phyloP scores from a whole-genome alignment of 2,113 vertebrate genomes.

The Cairina moschata region DNA sequence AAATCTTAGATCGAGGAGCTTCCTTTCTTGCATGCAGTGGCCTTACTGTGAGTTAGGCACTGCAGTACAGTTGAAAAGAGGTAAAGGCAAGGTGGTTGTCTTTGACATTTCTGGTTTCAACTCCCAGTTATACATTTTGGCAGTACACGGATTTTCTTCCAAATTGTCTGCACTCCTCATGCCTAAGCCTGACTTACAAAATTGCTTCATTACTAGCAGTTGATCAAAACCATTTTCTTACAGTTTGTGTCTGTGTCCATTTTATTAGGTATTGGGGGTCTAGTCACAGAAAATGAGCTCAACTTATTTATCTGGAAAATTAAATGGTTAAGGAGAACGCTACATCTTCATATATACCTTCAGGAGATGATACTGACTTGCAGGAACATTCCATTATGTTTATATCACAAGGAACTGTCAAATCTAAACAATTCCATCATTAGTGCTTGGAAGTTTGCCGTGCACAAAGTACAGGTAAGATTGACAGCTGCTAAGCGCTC shows the following conservation, averaged over 20 bases:
- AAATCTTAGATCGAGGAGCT: neutral
- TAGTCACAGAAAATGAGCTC: neutral
- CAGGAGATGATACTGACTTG: neutral
- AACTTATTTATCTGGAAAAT: neutral
- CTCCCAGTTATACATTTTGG: neutral
- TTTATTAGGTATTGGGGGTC: neutral
- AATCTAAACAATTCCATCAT: neutral
- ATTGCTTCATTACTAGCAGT: neutral
- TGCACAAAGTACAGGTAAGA: neutral
- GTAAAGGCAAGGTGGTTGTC: neutral
- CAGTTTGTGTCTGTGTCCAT: neutral
- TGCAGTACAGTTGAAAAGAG: neutral
- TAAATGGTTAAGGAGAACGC: neutral
- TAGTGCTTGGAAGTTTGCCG: neutral
- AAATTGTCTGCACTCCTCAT: accelerated
- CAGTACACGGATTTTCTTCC: neutral
- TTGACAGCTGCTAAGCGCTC: neutral
- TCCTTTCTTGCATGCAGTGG: neutral
- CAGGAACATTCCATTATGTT: neutral
- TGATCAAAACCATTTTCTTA: neutral
- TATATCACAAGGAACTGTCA: neutral
- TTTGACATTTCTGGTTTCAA: neutral
- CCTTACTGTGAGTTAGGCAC: neutral
- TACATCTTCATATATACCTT: neutral
- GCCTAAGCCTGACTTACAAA: neutral